A percentile compares a stretch with the other conserved stretches of the same genome.
Evolutionary conservation across 2,888 invertebrate species (phyloP).

Genomic region (Phytoseiulus persimilis): DNA sequence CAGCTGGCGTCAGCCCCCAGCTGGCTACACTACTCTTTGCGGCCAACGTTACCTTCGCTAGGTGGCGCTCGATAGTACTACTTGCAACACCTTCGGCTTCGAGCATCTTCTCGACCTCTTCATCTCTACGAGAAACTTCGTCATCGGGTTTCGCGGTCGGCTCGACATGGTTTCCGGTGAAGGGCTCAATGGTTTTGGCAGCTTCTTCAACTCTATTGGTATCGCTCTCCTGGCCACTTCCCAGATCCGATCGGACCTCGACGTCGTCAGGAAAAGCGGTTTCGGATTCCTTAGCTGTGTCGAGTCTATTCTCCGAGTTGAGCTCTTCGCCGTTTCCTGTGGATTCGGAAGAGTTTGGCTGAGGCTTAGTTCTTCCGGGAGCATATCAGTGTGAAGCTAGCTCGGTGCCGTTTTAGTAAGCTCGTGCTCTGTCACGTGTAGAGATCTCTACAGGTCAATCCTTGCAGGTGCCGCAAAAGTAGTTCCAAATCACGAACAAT

Average conservation of each 20-base stretch:
- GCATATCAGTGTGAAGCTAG: not conserved
- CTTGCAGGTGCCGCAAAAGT: not conserved
- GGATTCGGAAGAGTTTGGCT: not conserved
- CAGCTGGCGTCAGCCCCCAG: too few species aligned
- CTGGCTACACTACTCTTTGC: not conserved
- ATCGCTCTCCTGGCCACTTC: conserved; percentile 21
- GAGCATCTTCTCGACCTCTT: conserved; percentile 8
- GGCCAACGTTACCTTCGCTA: conserved; percentile 18
- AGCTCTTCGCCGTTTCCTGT: conserved; percentile 12
- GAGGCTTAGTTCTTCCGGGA: not conserved
- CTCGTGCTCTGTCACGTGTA: not conserved
- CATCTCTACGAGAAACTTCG: conserved; percentile 15
- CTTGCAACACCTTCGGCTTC: conserved; percentile 8
- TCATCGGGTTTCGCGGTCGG: not conserved
- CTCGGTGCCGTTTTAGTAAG: not conserved
- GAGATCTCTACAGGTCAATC: not conserved
- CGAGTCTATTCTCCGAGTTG: conserved; percentile 7
- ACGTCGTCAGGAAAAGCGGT: conserved; percentile 28
- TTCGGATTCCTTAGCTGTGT: conserved; percentile 7
- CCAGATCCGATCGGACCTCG: conserved; percentile 29
- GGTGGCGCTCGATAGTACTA: not conserved
- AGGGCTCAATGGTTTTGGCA: not conserved
- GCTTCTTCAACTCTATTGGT: not conserved
- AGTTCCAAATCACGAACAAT: not conserved
- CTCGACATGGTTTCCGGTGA: not conserved